Base-by-base conservation (phyloP, 92 coral and sea anemone species). In the Porites rus region DNA sequence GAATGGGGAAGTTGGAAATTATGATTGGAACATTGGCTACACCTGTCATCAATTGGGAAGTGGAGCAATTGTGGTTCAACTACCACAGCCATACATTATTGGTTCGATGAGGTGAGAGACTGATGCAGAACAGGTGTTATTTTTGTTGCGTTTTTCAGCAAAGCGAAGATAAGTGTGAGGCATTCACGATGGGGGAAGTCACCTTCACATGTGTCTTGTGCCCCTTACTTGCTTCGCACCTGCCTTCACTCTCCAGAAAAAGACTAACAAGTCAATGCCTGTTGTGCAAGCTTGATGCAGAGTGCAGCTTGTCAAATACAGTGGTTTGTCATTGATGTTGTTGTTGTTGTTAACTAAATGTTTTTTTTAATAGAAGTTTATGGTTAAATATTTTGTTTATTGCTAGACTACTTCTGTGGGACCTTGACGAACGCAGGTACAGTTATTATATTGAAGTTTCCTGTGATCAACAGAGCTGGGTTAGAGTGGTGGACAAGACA, bases 1-100 rank as follows among this genome's bases (percentile, higher is more conserved):
- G 52, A 97, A 97, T 80, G 96, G 95, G 14, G 98, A 97, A 76
- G 91, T 88, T 67, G 92, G 93, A 68, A 85, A 85, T 88, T 97
- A 97, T 74, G 98, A 97, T 65, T 97, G 99, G 99, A 96, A 97
- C 87, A 95, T 98, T 16, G 99, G 99, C 12, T 97, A 97, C 86
- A 97, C 99, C 0, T 97, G 99, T 67, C 99, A 97, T 80, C 99
- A 97, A 79, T 80, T 97, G 28, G 99, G 99, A 8, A 97, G 99
- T 95, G 99, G 99, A 13, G 92, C 99, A 13, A 97, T 97, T 78
- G 96, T 97, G 17, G 95, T 97, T 1, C 98, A 97, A 79, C 93
- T 97, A 2, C 95, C 99, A 1, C 99, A 97, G 67, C 99, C 99
- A 0, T 97, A 87, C 82, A 89, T 92, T 31, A 75, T 97, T 72